Evolutionary conservation across 2,797 vertebrate genomes (phyloP).

Genomic region (Crypturellus tataupa): DNA sequence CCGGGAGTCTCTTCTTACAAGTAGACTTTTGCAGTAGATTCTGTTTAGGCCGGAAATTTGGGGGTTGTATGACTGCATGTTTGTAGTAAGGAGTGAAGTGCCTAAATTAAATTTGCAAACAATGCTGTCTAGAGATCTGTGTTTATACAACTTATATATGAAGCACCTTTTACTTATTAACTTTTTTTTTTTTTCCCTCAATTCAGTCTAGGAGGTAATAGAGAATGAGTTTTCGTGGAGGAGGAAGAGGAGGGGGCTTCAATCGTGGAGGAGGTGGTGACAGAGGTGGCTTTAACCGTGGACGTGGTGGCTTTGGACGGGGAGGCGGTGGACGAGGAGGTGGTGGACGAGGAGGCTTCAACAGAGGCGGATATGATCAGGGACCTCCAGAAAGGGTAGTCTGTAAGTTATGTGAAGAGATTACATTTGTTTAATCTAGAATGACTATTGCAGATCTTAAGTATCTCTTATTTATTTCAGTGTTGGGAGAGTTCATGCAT

Average conservation of each 20-base stretch:
- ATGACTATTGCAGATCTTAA: background rate
- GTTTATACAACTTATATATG: background rate
- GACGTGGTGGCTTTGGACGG: conserved; percentile 84
- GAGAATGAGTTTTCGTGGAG: conserved; percentile 63
- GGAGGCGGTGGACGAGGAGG: conserved; percentile 6
- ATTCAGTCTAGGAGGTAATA: background rate
- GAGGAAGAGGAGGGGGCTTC: conserved; percentile 41
- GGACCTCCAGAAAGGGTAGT: conserved; percentile 96
- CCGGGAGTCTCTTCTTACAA: rapidly evolving
- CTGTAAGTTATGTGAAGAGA: conserved; percentile 81
- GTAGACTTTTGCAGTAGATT: rapidly evolving
- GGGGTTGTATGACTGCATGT: rapidly evolving
- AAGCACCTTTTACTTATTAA: rapidly evolving
- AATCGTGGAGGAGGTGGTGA: conserved; percentile 64
- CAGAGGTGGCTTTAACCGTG: conserved; percentile 73
- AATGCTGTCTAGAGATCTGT: rapidly evolving
- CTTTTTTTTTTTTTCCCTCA: background rate
- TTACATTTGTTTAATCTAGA: rapidly evolving
- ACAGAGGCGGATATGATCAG: conserved; percentile 87
- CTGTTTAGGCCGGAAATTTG: rapidly evolving
- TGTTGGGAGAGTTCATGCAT: conserved; percentile 94
- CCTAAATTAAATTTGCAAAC: rapidly evolving
- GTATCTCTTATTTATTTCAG: conserved; percentile 75
- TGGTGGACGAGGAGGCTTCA: conserved; percentile 90
- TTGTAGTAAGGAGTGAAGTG: background rate